Base-by-base conservation (phyloP, 2,888 invertebrate genomes). In the Pammene aurita region DNA sequence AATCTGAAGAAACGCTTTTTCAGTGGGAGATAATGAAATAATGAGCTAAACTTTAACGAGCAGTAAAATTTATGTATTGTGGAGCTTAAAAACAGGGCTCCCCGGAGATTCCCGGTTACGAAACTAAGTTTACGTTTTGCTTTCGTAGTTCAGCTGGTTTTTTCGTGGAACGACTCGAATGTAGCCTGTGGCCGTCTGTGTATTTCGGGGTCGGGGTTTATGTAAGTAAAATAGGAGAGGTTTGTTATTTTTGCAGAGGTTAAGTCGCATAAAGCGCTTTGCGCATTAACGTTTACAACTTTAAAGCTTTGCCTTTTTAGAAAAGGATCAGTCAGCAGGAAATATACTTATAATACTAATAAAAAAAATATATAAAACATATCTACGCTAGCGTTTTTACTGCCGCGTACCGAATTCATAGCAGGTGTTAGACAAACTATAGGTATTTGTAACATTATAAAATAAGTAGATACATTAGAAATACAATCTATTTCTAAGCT, bases 31-130 rank as follows among this genome's bases (percentile, higher is more conserved):
- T 87, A 89, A 90, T 89, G 84, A 89, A 89, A 89, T 90, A 90
- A 90, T 90, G 87, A 90, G 88, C 84, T 86, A 83, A 90, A 87
- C 87, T 89, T 86, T 85, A 90, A 88, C 88, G 85, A 89, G 88
- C 90, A 88, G 87, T 85, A 82, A 88, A 91, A 90, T 89, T 85
- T 89, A 89, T 89, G 88, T 90, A 90, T 90, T 85, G 86, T 87
- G 80, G 85, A 86, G 87, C 87, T 90, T 89, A 87, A 89, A 90
- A 90, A 89, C 88, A 85, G 84, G 77, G 78, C 87, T 86, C 88
- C 79, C 86, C 74, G 76, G 88, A 86, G 88, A 88, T 88, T 88
- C 82, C 79, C 83, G 79, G 78, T 79, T 80, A 82, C 83, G 78
- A 82, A 87, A 86, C 85, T 81, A 79, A 88, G 86, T 88, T 88